Evolutionary conservation across 2,797 vertebrate species (phyloP).

Genomic region (Sebastes cheni): DNA sequence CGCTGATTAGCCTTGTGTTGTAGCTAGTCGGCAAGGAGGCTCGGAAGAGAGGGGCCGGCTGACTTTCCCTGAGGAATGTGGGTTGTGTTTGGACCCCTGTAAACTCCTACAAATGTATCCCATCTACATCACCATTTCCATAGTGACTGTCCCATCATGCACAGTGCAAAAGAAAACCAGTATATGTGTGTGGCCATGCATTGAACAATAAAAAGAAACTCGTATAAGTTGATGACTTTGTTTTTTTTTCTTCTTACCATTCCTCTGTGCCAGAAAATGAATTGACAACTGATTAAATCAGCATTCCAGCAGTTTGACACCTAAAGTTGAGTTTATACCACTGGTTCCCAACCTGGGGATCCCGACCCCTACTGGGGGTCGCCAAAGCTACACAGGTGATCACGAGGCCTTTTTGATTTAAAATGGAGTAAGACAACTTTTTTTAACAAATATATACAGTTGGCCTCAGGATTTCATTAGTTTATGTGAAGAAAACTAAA

Average conservation of each 20-base stretch:
- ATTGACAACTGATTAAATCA: not conserved
- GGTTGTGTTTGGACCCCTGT: constrained; percentile 61
- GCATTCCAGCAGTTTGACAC: not conserved
- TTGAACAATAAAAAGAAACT: constrained; percentile 78
- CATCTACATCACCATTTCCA: constrained; percentile 72
- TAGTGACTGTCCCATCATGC: constrained; percentile 79
- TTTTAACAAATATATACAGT: no score
- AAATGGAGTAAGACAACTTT: no score
- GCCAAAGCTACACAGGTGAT: no score
- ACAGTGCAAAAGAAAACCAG: constrained; percentile 73
- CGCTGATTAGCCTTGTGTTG: constrained; percentile 31
- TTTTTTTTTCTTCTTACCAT: not conserved
- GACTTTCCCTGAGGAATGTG: constrained; percentile 40
- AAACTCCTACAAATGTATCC: constrained; percentile 63
- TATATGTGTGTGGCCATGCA: constrained; percentile 81
- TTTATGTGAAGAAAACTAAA: no score
- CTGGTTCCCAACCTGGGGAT: no score
- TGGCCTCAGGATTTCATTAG: no score
- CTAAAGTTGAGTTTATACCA: not conserved
- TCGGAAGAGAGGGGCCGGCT: constrained; percentile 13
- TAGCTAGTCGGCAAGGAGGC: constrained; percentile 15
- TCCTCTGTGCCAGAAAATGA: not conserved
- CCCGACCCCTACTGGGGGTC: no score
- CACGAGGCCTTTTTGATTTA: no score
- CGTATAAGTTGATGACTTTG: constrained; percentile 13